These are phyloP conservation scores for Xiphydria camelus DNA, from an alignment of 2,888 invertebrate genomes.

Conservation along the genomic window DNA sequence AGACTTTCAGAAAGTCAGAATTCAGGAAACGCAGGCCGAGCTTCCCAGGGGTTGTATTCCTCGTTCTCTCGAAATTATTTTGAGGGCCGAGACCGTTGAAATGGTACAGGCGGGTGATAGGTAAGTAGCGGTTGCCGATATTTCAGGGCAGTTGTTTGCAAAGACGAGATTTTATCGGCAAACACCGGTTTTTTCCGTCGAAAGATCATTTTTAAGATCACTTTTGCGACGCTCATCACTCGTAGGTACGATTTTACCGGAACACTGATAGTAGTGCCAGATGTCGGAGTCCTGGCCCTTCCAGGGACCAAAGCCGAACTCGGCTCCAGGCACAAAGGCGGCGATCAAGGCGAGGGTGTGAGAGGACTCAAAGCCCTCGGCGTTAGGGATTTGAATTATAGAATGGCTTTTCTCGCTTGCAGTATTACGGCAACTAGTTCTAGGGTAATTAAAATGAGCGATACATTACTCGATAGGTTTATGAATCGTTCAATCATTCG, in stretches of 20 bases:
- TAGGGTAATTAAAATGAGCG: conserved; percentile 58
- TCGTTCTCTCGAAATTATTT: conserved; percentile 89
- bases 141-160: background rate
- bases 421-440: conserved; percentile 86
- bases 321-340: conserved; percentile 72
- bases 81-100: conserved; percentile 95
- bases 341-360: conserved; percentile 79
- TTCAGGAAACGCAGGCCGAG: conserved; percentile 98
- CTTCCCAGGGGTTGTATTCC: conserved; percentile 96
- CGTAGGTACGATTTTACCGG: conserved; percentile 89
- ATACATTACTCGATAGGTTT: background rate
- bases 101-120: conserved; percentile 86
- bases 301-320: conserved; percentile 88
- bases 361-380: conserved; percentile 85
- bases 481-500: background rate
- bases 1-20: conserved; percentile 97
- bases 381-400: conserved; percentile 82
- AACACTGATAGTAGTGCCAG: conserved; percentile 95
- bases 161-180: too few species aligned
- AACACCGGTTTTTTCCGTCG: too few species aligned
- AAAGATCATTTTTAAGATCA: background rate
- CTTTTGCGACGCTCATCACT: background rate
- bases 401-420: conserved; percentile 92
- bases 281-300: conserved; percentile 83
- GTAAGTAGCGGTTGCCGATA: conserved; percentile 53